Conservation (phyloP, 2,888 invertebrate genomes). For the Sphaeridia pumilis region DNA sequence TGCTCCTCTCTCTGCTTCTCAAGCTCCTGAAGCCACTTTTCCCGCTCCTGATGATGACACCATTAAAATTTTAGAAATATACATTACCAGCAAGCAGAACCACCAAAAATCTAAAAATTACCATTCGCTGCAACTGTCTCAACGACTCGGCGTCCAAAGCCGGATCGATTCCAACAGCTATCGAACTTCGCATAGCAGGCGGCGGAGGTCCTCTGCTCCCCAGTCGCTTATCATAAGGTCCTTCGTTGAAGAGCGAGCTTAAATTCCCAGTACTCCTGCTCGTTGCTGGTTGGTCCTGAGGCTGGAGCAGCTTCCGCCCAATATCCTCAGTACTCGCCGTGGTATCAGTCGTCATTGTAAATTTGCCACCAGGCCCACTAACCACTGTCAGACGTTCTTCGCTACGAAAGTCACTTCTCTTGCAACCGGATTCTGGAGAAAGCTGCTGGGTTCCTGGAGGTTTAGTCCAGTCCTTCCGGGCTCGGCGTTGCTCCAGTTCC, state of each 20-base stretch:
- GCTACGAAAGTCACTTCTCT: no score
- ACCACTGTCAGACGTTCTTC: no score
- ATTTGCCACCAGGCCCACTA: no score
- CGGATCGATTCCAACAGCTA: constrained; percentile 27
- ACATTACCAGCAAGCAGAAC: neutral
- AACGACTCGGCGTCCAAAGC: constrained; percentile 16
- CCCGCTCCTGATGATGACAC: constrained; percentile 19
- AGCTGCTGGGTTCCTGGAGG: no score
- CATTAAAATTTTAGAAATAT: neutral
- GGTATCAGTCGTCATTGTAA: no score
- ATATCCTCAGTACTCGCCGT: no score
- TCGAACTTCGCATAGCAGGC: constrained; percentile 30
- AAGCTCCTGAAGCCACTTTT: constrained; percentile 38
- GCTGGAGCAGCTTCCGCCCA: neutral
- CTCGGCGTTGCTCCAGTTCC: neutral
- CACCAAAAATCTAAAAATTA: constrained; percentile 4
- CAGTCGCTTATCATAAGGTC: neutral
- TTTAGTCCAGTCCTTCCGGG: no score
- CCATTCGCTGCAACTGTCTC: constrained; percentile 22
- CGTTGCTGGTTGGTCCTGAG: no score
- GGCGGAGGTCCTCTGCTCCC: constrained; percentile 3
- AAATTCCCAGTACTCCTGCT: neutral
- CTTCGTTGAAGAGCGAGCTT: neutral
- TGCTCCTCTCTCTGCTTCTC: constrained; percentile 41
- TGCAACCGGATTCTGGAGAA: no score